Base-by-base conservation (phyloP, 2,797 vertebrate species). In the Pelodytes ibericus region DNA sequence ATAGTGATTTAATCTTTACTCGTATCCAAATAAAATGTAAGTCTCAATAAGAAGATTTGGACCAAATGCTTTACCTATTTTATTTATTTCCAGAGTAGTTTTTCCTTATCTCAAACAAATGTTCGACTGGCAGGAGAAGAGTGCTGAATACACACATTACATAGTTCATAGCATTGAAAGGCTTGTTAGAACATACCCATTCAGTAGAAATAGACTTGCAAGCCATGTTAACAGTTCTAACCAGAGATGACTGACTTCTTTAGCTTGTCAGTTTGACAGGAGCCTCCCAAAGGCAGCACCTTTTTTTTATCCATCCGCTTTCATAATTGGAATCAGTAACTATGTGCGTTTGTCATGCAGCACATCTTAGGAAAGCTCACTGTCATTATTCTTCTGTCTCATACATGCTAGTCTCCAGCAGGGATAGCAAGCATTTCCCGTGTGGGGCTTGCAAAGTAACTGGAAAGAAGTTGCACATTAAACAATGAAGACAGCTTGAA, bases 161-260 rank as follows among this genome's bases (percentile, higher is more conserved):
- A 58, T 59, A 31, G 22, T 51, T 20, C 31, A 9, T 31, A 57
- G 30, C 16, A 44, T 29, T 73, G 64, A 74, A 79, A 69, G 66
- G 47, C 77, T 79, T 79, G 77, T 79, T 73, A 79, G 82, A 82
- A 82, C 80, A 83, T 26, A 26, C 26, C 71, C 71, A 72, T 72
- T 75, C 66, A 80, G 56, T 74, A 82, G 83, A 68, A 30, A 59
- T 77, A 51, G 25, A 13, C 59, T 73, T 73, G 72, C 73, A 22
- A 71, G 71, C 72, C 69, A 75, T 85, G 81, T 84, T 87, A 85
- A 83, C 80, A 81, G 79, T 81, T 74, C 74, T 57, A 44, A 74
- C 31, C 82, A 82, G 77, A 84, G 83, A 57, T 80, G 80, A 83
- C 75, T 59, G 68, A 82, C 81, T 82, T 76, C 81, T 86, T 77